Conservation (phyloP, 2,888 invertebrate species). For the Macrosiphum euphorbiae region DNA sequence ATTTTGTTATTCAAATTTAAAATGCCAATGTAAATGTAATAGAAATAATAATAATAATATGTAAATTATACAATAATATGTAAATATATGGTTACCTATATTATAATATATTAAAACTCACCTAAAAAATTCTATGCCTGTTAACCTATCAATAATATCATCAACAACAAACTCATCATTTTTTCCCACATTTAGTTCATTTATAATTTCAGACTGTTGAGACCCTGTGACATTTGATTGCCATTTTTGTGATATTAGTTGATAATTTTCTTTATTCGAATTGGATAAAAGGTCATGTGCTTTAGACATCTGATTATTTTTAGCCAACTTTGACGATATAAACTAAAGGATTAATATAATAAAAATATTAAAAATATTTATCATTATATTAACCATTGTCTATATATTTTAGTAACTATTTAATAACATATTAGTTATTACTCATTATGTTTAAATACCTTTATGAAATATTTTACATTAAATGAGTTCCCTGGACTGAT, state of each 20-base stretch:
- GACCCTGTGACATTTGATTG: background rate
- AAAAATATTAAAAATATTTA: background rate
- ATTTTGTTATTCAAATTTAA: background rate
- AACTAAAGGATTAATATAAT: background rate
- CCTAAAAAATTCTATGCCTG: slow-evolving; percentile 15
- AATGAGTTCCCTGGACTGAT: slow-evolving; percentile 40
- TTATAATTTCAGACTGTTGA: background rate
- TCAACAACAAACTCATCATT: background rate
- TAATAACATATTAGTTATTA: background rate
- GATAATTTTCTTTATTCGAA: background rate
- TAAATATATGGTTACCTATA: background rate
- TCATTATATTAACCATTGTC: background rate
- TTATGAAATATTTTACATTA: slow-evolving; percentile 45
- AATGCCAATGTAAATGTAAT: background rate
- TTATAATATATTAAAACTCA: background rate
- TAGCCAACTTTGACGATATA: background rate
- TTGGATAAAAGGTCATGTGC: too few relatives aligned
- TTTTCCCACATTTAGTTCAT: background rate
- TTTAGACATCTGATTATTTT: background rate
- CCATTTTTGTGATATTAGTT: background rate
- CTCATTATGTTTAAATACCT: slow-evolving; percentile 32
- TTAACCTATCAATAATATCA: slow-evolving; percentile 21
- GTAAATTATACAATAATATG: background rate
- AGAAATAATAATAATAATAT: background rate
- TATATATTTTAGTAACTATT: background rate